phyloP scores from a whole-genome alignment of 1,140 invertebrate genomes.

The Coelopa frigida region DNA sequence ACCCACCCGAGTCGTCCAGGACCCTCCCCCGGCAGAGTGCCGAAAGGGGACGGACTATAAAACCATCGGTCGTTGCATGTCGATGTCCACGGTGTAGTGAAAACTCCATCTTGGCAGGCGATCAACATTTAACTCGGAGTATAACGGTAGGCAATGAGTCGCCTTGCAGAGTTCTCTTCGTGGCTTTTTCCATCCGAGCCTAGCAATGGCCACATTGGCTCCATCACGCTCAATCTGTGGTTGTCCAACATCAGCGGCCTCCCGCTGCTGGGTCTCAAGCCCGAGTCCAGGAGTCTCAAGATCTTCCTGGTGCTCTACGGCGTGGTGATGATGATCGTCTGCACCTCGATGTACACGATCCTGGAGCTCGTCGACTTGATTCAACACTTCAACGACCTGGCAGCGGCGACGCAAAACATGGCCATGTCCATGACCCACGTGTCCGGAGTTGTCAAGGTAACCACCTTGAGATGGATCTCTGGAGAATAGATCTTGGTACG shows the following conservation, averaged over 20 bases:
- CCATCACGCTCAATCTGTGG: conserved; percentile 31
- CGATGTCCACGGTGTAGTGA: too few species aligned
- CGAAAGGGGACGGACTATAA: too few species aligned
- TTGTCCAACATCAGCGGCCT: conserved; percentile 24
- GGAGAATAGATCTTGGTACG: background rate
- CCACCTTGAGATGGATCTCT: background rate
- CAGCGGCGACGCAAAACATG: conserved; percentile 26
- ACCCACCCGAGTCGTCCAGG: too few species aligned
- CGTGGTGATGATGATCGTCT: background rate
- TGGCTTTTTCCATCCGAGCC: conserved; percentile 23
- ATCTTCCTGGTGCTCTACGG: conserved; percentile 9
- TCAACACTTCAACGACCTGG: conserved; percentile 22
- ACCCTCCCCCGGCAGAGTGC: too few species aligned
- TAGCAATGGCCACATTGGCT: conserved; percentile 21
- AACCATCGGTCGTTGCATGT: too few species aligned
- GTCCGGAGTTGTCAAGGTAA: conserved; percentile 22
- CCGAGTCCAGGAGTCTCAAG: conserved; percentile 15
- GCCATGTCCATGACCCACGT: conserved; percentile 28
- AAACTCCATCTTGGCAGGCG: too few species aligned
- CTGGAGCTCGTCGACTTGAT: conserved; percentile 25
- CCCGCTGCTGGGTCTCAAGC: conserved; percentile 21
- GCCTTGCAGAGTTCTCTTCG: conserved; percentile 13
- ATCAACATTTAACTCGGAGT: too few species aligned
- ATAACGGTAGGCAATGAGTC: conserved; percentile 18
- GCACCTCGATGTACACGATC: conserved; percentile 18